phyloP scores from a whole-genome alignment of 2,797 vertebrate genomes.

The Rhinophrynus dorsalis region DNA sequence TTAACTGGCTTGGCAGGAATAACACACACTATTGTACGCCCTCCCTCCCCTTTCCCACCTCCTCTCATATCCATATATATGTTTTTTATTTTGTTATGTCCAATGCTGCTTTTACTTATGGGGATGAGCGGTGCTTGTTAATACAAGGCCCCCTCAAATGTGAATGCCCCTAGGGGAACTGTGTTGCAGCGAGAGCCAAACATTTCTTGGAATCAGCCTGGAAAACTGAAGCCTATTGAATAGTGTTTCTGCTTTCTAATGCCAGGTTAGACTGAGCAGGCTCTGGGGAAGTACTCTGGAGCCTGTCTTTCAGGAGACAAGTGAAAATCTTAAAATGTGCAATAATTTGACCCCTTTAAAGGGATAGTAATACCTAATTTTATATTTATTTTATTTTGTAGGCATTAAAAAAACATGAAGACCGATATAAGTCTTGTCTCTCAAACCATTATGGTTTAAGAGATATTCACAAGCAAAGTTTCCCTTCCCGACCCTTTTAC shows the following conservation, averaged over 20 bases:
- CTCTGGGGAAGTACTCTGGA: not conserved
- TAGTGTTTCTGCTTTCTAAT: not conserved
- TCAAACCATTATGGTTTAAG: too few species aligned
- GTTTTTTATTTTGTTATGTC: constrained; percentile 4
- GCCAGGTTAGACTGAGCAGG: constrained; percentile 18
- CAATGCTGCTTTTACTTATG: constrained; percentile 7
- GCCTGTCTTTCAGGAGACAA: too few species aligned
- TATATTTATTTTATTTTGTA: too few species aligned
- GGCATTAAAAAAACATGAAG: too few species aligned
- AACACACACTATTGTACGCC: constrained; percentile 31
- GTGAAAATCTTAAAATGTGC: too few species aligned
- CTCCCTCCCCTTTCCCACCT: constrained; percentile 26
- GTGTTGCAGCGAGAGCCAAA: constrained; percentile 16
- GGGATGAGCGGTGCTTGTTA: not conserved
- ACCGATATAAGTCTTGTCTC: too few species aligned
- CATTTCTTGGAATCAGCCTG: constrained; percentile 33
- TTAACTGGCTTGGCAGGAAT: constrained; percentile 21
- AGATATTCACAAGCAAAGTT: too few species aligned
- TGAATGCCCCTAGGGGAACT: not conserved
- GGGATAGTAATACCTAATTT: too few species aligned
- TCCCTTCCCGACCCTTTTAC: too few species aligned
- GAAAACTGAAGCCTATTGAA: constrained; percentile 34
- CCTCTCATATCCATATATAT: constrained; percentile 20
- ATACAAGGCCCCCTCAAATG: constrained; percentile 8
- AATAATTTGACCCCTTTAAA: too few species aligned